Evolutionary conservation across 1,140 invertebrate species (phyloP), one percentile per base, ranked within the genome.

Genomic region (Drosophila malerkotliana): DNA sequence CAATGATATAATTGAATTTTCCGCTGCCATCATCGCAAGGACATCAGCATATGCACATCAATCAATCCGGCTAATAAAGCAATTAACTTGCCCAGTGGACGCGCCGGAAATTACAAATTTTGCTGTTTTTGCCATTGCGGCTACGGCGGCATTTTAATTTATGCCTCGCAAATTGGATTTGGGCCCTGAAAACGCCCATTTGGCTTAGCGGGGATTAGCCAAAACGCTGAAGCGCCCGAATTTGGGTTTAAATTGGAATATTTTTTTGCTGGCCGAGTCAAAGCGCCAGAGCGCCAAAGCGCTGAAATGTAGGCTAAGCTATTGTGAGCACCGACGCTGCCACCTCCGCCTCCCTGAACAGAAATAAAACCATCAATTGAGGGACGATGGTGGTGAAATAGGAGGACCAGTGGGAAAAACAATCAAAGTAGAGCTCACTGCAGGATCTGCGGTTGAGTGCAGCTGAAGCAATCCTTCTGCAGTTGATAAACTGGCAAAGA

Each of bases 1-100:
- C 81, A 66, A 79, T 87, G 87, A 82, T 72, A 72, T 87, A 87
- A 87, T 87, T 87, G 74, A 85, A 87, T 88, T 81, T 47, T 15
- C 8, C 44, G 44, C 44, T 71, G 61, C 72, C 54, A 34, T 39
- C 45, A 34, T 26, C 45, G 59, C 57, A 58, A 57, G 58, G 66
- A 67, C 72, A 67, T 75, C 62, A 59, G 52, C 72, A 68, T 60
- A 76, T 76, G 62, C 72, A 68, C 73, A 76, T 59, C 66, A 58
- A 87, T 79, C 71, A 79, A 82, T 74, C 82, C 48, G 57, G 79
- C 83, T 79, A 87, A 71, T 87, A 87, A 88, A 88, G 83, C 83
- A 88, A 87, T 88, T 87, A 87, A 79, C 67, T 52, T 47, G 66
- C 10, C 44, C 44, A 37, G 37, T 77, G 59, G 26, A 61, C 72